These are phyloP conservation scores for Sebastes kiyomatsui DNA, from an alignment of 2,797 vertebrate species.

Conservation along the genomic window DNA sequence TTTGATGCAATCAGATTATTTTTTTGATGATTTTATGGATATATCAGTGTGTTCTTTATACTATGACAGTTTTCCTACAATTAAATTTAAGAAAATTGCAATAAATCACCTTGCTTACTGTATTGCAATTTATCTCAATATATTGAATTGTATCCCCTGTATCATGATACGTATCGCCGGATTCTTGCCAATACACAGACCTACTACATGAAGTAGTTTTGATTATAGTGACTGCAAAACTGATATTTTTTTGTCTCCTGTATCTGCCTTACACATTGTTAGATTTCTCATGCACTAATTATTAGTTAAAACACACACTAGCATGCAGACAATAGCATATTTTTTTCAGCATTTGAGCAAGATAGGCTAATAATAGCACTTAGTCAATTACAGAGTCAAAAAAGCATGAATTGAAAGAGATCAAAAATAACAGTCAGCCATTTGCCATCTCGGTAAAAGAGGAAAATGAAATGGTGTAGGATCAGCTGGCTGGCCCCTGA, in stretches of 20 bases:
- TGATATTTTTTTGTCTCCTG: neutral
- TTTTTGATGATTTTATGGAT: too few species aligned
- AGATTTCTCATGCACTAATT: constrained; percentile 4
- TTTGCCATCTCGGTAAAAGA: constrained; percentile 74
- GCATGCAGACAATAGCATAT: neutral
- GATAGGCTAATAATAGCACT: constrained; percentile 39
- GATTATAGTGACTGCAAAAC: neutral
- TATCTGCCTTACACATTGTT: neutral
- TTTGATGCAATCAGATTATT: too few species aligned
- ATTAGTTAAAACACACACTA: constrained; percentile 13
- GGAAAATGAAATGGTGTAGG: constrained; percentile 83
- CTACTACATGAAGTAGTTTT: neutral
- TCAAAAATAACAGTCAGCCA: constrained; percentile 67
- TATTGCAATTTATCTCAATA: too few species aligned
- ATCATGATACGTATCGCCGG: too few species aligned
- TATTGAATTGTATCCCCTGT: too few species aligned
- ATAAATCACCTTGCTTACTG: too few species aligned
- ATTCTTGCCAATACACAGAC: neutral
- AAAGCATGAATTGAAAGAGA: constrained; percentile 34
- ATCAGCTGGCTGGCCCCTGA: constrained; percentile 80
- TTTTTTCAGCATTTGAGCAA: constrained; percentile 10
- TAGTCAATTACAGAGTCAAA: constrained; percentile 26
- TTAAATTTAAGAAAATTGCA: too few species aligned
- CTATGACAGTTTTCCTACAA: too few species aligned
- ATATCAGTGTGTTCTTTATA: too few species aligned